phyloP scores from a whole-genome alignment of 2,797 vertebrate species.

The Astyanax mexicanus region DNA sequence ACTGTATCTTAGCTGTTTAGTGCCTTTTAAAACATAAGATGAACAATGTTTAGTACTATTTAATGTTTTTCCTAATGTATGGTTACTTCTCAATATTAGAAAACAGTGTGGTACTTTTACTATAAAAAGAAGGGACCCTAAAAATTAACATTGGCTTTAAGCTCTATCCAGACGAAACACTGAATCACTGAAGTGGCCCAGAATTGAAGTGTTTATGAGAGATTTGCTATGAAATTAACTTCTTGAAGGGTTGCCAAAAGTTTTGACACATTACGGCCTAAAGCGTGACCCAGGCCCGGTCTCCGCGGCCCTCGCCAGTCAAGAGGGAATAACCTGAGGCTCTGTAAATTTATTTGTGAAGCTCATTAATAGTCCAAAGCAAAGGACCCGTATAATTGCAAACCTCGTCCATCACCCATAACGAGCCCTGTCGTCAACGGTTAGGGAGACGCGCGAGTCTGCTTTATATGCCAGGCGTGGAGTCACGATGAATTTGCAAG shows the following conservation, averaged over 20 bases:
- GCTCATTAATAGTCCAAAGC: slow-evolving; percentile 79
- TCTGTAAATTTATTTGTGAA: slow-evolving; percentile 67
- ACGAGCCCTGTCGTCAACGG: slow-evolving; percentile 90
- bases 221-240: not conserved
- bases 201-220: not conserved
- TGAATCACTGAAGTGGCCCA: not conserved
- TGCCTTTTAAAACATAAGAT: too few relatives aligned
- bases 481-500: slow-evolving; percentile 88
- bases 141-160: not conserved
- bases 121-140: too few relatives aligned
- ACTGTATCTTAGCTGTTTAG: too few relatives aligned
- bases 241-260: not conserved
- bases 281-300: not conserved
- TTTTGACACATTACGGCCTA: not conserved
- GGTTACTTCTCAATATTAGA: too few relatives aligned
- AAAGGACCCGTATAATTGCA: slow-evolving; percentile 85
- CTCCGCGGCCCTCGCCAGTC: slow-evolving; percentile 54
- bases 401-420: slow-evolving; percentile 89
- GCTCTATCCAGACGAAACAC: not conserved
- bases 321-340: slow-evolving; percentile 53
- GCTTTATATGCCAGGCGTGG: slow-evolving; percentile 91
- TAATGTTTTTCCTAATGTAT: too few relatives aligned
- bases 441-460: slow-evolving; percentile 83
- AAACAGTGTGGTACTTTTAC: too few relatives aligned
- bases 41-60: too few relatives aligned